These are phyloP conservation scores for Sapayoa aenigma DNA, from an alignment of 2,113 vertebrate genomes.

Conservation along the genomic window DNA sequence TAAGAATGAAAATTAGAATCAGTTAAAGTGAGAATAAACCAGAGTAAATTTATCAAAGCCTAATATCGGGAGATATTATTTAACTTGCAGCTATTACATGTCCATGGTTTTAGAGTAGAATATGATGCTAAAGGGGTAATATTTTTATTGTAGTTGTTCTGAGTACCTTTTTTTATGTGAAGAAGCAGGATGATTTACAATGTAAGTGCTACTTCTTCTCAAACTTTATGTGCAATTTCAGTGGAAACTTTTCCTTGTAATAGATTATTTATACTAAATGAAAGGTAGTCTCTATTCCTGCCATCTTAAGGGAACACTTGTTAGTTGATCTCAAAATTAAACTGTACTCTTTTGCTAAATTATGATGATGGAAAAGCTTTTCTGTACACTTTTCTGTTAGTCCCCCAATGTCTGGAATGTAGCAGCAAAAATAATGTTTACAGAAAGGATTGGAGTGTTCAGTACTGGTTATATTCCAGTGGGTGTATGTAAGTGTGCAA, in stretches of 20 bases:
- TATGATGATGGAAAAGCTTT: background rate
- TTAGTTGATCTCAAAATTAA: background rate
- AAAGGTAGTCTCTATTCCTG: background rate
- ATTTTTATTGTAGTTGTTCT: background rate
- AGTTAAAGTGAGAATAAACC: background rate
- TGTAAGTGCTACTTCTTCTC: background rate
- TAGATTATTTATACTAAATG: background rate
- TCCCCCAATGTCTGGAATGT: background rate
- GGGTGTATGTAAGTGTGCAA: background rate
- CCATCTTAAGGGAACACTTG: background rate
- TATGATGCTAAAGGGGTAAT: background rate
- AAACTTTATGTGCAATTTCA: background rate
- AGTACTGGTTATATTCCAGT: background rate
- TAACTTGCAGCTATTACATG: background rate
- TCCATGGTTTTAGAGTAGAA: background rate
- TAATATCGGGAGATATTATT: background rate
- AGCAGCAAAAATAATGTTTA: background rate
- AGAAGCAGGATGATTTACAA: background rate
- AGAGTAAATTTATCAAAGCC: background rate
- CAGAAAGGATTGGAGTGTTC: background rate
- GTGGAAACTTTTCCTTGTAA: background rate
- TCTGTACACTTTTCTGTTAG: background rate
- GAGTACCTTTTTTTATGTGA: background rate
- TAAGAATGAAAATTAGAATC: background rate
- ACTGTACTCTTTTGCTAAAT: background rate